These are phyloP conservation scores for Apodemia zela DNA, from an alignment of 2,888 invertebrate species.

Conservation along the genomic window DNA sequence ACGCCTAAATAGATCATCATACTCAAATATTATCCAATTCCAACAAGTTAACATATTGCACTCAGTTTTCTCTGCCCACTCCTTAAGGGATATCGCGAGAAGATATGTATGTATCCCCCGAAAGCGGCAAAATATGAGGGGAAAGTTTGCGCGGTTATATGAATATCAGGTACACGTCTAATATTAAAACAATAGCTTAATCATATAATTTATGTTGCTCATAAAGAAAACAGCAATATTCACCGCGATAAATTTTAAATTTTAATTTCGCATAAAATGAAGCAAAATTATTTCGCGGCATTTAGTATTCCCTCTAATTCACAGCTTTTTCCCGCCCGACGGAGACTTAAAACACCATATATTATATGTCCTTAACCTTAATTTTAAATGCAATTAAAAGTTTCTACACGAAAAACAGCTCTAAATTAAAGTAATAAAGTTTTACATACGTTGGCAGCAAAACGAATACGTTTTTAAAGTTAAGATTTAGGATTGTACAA, in stretches of 20 bases:
- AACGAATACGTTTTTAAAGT: not conserved
- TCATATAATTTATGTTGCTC: not conserved
- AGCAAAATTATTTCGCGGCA: not conserved
- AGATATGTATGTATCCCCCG: too few species aligned
- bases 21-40: too few species aligned
- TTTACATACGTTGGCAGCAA: not conserved
- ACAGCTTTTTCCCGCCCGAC: not conserved
- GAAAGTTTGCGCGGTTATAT: too few species aligned
- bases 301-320: constrained; percentile 5
- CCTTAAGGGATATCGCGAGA: too few species aligned
- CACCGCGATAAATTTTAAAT: not conserved
- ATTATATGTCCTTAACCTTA: constrained; percentile 8
- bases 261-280: constrained; percentile 1
- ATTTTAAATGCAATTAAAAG: constrained; percentile 12
- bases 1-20: too few species aligned
- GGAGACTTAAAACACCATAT: constrained; percentile 8
- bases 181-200: too few species aligned
- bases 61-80: too few species aligned
- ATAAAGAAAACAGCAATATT: not conserved
- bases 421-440: not conserved
- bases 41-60: too few species aligned
- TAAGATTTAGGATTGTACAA: not conserved
- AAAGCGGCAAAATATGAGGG: too few species aligned
- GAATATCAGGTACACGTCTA: too few species aligned
- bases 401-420: not conserved